These are phyloP conservation scores for Ophion obscuratus DNA, from an alignment of 2,888 invertebrate species.

Conservation along the genomic window DNA sequence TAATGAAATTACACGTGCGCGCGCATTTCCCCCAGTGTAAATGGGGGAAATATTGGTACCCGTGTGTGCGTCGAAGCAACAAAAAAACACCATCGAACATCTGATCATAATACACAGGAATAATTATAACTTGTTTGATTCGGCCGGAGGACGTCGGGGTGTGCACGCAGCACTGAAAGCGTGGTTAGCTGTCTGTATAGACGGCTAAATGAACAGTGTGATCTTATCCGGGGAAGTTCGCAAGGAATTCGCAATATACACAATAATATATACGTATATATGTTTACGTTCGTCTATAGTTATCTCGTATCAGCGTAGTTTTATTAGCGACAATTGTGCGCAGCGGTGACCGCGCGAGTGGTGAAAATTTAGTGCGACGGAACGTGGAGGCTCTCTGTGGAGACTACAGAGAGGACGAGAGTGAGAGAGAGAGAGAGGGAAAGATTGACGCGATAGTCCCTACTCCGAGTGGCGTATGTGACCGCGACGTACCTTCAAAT, in stretches of 20 bases:
- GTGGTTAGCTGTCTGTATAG: background rate
- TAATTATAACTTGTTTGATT: slow-evolving; percentile 38
- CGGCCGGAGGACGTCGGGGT: background rate
- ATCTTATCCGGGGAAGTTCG: slow-evolving; percentile 18
- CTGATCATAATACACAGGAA: slow-evolving; percentile 33
- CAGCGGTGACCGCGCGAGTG: background rate
- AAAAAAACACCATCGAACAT: slow-evolving; percentile 23
- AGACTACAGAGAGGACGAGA: background rate
- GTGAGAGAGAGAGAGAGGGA: slow-evolving; percentile 8
- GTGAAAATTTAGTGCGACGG: slow-evolving; percentile 2
- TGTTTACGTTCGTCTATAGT: background rate
- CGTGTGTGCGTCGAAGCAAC: background rate
- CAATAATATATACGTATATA: slow-evolving; percentile 3
- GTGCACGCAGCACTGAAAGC: background rate
- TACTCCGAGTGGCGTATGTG: slow-evolving; percentile 70
- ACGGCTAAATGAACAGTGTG: slow-evolving; percentile 44
- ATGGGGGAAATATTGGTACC: background rate
- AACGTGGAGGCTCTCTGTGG: background rate
- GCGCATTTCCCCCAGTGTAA: background rate
- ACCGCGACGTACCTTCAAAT: slow-evolving; percentile 68
- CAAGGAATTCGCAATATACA: slow-evolving; percentile 8
- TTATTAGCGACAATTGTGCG: background rate
- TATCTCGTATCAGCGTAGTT: background rate
- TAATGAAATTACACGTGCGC: background rate
- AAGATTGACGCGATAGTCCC: slow-evolving; percentile 37